These are phyloP conservation scores for Syncerus caffer DNA, from an alignment of 2,797 vertebrate genomes.

Conservation along the genomic window DNA sequence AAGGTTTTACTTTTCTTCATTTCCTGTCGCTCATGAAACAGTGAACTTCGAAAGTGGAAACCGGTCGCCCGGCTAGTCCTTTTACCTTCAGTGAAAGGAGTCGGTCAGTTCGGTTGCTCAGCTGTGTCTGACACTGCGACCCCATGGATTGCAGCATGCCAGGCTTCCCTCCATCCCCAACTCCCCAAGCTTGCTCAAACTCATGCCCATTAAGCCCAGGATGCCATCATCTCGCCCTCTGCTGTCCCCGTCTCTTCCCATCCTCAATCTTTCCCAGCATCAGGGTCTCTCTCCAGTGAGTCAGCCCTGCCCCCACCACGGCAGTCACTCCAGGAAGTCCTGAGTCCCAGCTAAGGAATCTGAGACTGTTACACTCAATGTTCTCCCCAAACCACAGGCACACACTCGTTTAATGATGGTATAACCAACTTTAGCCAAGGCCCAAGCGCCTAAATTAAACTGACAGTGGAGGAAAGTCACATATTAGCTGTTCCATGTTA, in stretches of 20 bases:
- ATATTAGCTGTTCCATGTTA: background rate
- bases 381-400: background rate
- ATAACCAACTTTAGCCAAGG: background rate
- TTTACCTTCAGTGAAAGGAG: background rate
- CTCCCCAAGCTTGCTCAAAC: background rate
- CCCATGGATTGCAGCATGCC: too few relatives aligned
- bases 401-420: rapidly evolving
- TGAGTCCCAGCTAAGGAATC: background rate
- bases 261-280: background rate
- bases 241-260: background rate
- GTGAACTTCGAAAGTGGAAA: background rate
- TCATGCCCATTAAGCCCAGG: background rate
- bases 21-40: background rate
- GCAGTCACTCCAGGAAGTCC: background rate
- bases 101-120: too few relatives aligned
- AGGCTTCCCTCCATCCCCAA: too few relatives aligned
- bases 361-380: too few relatives aligned
- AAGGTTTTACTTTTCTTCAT: background rate
- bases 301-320: background rate
- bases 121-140: too few relatives aligned
- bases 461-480: background rate
- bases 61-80: background rate
- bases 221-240: background rate
- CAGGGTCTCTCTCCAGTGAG: background rate
- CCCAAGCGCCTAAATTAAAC: rapidly evolving